Evolutionary conservation across 1,140 invertebrate genomes (phyloP).

Genomic region (Ruditapes philippinarum): DNA sequence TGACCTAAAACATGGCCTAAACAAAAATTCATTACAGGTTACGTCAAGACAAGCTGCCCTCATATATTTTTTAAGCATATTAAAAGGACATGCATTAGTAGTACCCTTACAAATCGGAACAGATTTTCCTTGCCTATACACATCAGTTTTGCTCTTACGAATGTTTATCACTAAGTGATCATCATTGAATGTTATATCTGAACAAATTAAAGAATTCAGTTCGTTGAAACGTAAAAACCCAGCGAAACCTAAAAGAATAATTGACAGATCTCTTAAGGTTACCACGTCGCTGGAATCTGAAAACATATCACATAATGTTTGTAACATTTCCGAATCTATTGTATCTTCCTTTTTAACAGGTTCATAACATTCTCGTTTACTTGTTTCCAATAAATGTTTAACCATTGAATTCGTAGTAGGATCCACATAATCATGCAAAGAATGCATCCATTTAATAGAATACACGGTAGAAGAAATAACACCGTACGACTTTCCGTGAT

Average conservation of each 20-base stretch:
- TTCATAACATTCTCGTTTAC: background rate
- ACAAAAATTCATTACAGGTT: too few relatives aligned
- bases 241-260: conserved; percentile 64
- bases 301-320: conserved; percentile 51
- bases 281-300: conserved; percentile 35
- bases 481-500: conserved; percentile 28
- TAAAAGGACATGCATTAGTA: conserved; percentile 52
- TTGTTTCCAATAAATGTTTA: background rate
- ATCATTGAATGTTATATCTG: conserved; percentile 47
- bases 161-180: conserved; percentile 5
- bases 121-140: conserved; percentile 60
- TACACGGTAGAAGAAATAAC: background rate
- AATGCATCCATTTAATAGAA: background rate
- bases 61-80: conserved; percentile 61
- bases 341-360: background rate
- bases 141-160: conserved; percentile 62
- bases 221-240: conserved; percentile 66
- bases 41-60: too few relatives aligned
- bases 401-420: background rate
- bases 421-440: conserved; percentile 18
- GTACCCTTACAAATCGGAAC: conserved; percentile 40
- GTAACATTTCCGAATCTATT: conserved; percentile 10
- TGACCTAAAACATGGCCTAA: too few relatives aligned
- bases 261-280: conserved; percentile 53
- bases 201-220: conserved; percentile 47